phyloP scores from a whole-genome alignment of 2,113 vertebrate species.

The Zosterops borbonicus region DNA sequence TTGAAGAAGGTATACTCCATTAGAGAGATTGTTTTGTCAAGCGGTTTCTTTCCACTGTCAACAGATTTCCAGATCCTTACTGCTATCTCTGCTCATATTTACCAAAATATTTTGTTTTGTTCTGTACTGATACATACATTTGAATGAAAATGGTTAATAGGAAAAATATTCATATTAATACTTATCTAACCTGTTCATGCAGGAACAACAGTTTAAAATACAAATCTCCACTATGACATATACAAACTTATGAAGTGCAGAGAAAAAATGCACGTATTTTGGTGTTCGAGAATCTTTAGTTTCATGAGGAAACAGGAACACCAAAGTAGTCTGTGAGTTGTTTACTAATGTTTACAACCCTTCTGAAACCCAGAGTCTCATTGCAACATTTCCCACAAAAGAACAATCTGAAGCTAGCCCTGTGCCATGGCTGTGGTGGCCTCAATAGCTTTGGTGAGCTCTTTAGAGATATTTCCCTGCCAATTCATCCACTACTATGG shows the following conservation, averaged over 20 bases:
- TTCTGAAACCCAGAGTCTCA: not conserved
- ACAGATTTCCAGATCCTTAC: not conserved
- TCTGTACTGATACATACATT: not conserved
- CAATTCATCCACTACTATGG: no score
- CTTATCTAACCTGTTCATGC: accelerated
- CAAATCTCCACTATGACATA: not conserved
- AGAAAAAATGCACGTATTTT: not conserved
- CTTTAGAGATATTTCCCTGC: not conserved
- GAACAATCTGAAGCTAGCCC: not conserved
- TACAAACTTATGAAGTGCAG: not conserved
- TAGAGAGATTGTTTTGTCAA: not conserved
- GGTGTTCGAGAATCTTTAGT: not conserved
- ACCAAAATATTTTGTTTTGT: not conserved
- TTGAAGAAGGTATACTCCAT: not conserved
- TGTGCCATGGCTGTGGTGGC: not conserved
- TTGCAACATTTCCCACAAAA: not conserved
- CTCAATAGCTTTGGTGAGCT: not conserved
- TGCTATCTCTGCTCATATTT: not conserved
- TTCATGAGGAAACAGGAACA: not conserved
- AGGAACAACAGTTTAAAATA: not conserved
- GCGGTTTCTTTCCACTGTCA: not conserved
- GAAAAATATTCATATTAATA: not conserved
- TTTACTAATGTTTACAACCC: not conserved
- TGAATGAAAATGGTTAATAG: not conserved
- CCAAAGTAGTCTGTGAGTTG: not conserved